Base-by-base conservation (phyloP, 2,113 vertebrate species). In the Nesogale talazaci region DNA sequence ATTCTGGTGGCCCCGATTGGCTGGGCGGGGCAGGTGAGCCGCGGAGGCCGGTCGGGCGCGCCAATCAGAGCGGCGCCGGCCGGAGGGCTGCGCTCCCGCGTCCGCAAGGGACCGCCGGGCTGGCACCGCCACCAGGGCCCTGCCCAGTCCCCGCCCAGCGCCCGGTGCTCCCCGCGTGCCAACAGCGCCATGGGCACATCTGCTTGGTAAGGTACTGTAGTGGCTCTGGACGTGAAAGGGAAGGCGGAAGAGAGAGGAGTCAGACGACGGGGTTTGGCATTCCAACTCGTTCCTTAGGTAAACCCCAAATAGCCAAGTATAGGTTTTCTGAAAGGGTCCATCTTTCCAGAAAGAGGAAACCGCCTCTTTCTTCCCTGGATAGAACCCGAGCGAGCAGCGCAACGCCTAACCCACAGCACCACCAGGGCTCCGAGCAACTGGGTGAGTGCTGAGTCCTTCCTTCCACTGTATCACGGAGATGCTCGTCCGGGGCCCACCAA, bases 1-100 rank as follows among this genome's bases (percentile, higher is more conserved):
- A 92, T 97, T 96, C 92, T 86, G 80, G 86, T 52, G 88, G 72
- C 96, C 92, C n/a, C 31, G 96, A 97, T 97, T 96, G 96, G 96
- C 93, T 95, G 83, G 92, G 96, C 72, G 93, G 80, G 91, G 95
- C 93, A 94, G 96, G 94, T 94, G 95, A 91, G 93, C 75, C 8
- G 93, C 88, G 0, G 81, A 81, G 94, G 90, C 92, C 86, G 5
- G 75, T 82, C 0, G 52, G 69, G 69, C 82, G 88, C 90, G 90
- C 96, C 96, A 96, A 97, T 97, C 96, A 96, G 93, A 57, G 92
- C 92, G 74, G 92, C 88, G 83, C 83, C 69, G 29, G 69, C 88
- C 23, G 67, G 42, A 85, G 75, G 90, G 88, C 92, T n/a, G 38
- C 72, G 81, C 93, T 86, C 91, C 7, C 0, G 94, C 81, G 17